Percentiles rank a stretch among this genome's conserved stretches.
Evolutionary conservation across 2,888 invertebrate genomes (phyloP).

Genomic region (Spodoptera littoralis): DNA sequence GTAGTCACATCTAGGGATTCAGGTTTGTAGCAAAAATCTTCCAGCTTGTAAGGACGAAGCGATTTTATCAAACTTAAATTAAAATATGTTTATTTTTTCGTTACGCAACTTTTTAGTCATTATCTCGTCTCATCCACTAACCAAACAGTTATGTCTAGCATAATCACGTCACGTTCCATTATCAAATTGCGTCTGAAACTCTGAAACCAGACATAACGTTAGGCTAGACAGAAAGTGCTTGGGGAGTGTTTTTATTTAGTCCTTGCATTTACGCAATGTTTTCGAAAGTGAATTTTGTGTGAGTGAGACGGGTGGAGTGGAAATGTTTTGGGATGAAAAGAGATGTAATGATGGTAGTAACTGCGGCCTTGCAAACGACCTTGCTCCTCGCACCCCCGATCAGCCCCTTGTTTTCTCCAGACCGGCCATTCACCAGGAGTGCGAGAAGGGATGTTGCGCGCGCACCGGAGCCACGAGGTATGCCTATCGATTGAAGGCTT

Average conservation of each 20-base stretch:
- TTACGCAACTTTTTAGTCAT: constrained; percentile 20
- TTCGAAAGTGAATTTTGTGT: constrained; percentile 76
- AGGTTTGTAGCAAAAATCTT: background rate
- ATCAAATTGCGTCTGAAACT: constrained; percentile 49
- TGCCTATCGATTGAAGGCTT: constrained; percentile 78
- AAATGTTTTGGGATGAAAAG: constrained; percentile 60
- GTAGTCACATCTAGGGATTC: background rate
- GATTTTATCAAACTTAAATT: constrained; percentile 7
- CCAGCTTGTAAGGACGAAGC: background rate
- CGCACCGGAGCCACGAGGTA: constrained; percentile 76
- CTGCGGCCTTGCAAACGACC: constrained; percentile 82
- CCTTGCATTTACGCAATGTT: constrained; percentile 76
- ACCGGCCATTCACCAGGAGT: constrained; percentile 83
- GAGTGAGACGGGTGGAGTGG: constrained; percentile 60
- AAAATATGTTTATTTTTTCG: constrained; percentile 24
- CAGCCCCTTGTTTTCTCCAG: constrained; percentile 74
- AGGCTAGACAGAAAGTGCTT: constrained; percentile 67
- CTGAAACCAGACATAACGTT: constrained; percentile 58
- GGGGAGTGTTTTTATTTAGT: constrained; percentile 75
- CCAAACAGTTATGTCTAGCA: constrained; percentile 24
- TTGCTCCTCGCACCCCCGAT: constrained; percentile 75
- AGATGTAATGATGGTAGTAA: constrained; percentile 78
- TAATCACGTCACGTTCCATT: constrained; percentile 40
- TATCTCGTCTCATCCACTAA: constrained; percentile 16
- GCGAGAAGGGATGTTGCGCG: constrained; percentile 79